Base-by-base conservation (phyloP, 2,113 vertebrate species). In the Rhabdornis inornatus region DNA sequence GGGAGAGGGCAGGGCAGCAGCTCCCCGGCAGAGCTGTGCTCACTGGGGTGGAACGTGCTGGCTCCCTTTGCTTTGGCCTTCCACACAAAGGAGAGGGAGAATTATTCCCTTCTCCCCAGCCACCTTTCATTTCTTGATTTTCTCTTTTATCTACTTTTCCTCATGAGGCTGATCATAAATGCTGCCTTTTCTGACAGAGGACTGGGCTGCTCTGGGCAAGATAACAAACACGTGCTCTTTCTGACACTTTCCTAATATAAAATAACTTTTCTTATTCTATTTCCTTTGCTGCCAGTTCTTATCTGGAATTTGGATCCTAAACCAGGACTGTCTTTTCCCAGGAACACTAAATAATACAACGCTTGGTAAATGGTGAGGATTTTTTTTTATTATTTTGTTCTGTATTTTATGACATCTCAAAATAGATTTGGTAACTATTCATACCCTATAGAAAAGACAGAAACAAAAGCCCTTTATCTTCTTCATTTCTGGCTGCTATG, bases 291-390 rank as follows among this genome's bases (percentile, higher is more conserved):
- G 35, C 71, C 39, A 45, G 20, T 52, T 86, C 37, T 83, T 96
- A 90, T 93, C 85, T 88, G 83, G 74, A 92, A 71, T 92, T 78
- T 94, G 44, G 76, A 94, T 94, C 95, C 39, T 45, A 90, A 78
- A 83, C 69, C 13, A 60, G 55, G 60, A 86, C 75, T 52, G 13
- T 47, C 47, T 89, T 94, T 61, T 90, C 57, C 22, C 56, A 65
- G 57, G 49, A 87, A 31, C 13, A 11, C 28, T 72, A 75, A 90
- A 68, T 68, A 90, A 68, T 68, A 49, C 27, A 70, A 88, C 63
- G 28, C 12, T 66, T 93, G 47, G 24, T 59, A 90, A 85, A 94
- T 31, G 20, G 19, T 45, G 24, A 84, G 9, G 15, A 22, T 22
- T 49, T 44, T n/a, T 25, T 4, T 39, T 10, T 39, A 15, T 16